Conservation (phyloP, 2,888 invertebrate species). For the Drosophila meridionalis region DNA sequence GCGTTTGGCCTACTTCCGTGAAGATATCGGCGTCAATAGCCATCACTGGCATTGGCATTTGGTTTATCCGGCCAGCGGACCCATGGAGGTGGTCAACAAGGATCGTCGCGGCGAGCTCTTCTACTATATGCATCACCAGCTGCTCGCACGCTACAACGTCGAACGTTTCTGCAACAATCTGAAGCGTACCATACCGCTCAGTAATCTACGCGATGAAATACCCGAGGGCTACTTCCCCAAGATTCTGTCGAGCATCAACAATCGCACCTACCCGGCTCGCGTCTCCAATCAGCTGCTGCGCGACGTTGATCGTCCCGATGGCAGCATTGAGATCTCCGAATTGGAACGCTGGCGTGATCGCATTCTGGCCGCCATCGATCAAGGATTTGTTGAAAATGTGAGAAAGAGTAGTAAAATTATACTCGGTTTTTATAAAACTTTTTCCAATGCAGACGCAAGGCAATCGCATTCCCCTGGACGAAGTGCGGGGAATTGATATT, state of each 20-base stretch:
- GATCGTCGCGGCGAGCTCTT: conserved; percentile 90
- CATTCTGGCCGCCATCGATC: conserved; percentile 90
- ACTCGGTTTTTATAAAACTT: neutral
- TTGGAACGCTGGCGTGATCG: conserved; percentile 91
- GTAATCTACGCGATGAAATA: conserved; percentile 89
- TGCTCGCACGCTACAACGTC: conserved; percentile 88
- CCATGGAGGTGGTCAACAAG: conserved; percentile 88
- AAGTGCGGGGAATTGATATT: conserved; percentile 89
- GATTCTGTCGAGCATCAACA: conserved; percentile 88
- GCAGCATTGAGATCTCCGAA: conserved; percentile 86
- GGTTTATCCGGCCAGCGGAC: conserved; percentile 91
- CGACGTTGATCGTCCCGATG: conserved; percentile 89
- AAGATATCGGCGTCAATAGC: conserved; percentile 93
- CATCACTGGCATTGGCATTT: conserved; percentile 98
- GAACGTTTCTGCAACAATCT: conserved; percentile 91
- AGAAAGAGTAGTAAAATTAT: conserved; percentile 54
- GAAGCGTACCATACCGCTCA: conserved; percentile 88
- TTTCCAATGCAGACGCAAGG: conserved; percentile 60
- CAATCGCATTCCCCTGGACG: conserved; percentile 75
- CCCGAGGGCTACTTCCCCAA: conserved; percentile 93
- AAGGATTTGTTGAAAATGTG: conserved; percentile 88
- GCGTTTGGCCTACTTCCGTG: conserved; percentile 92
- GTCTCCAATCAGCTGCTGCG: conserved; percentile 87
- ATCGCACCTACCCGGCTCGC: conserved; percentile 91
- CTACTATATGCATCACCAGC: conserved; percentile 90